Evolutionary conservation across 2,113 vertebrate genomes (phyloP), one percentile per base, ranked within the genome.

Genomic region (Oostethus manadensis): DNA sequence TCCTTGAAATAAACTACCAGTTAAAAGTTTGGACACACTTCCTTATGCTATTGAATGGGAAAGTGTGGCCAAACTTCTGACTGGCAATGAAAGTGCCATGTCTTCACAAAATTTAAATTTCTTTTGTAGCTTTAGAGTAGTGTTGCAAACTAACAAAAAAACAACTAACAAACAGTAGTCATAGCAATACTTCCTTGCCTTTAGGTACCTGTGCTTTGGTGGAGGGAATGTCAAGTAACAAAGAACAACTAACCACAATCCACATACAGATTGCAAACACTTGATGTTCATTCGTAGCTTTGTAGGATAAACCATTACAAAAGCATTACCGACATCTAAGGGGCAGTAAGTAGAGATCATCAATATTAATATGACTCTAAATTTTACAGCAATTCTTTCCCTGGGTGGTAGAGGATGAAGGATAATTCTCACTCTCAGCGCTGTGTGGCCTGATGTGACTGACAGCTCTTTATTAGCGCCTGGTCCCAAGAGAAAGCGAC

Each of bases 331-430:
- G 8, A 66, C 68, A 79, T 78, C 68, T 10, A 54, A 60, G 47
- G 60, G 26, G 64, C 72, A 68, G 53, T 81, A 71, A 80, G 76
- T 64, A 43, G 50, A 57, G 10, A 50, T 71, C 68, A 83, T 86
- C 49, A 78, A 84, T 81, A 83, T 84, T 81, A 80, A 84, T 74
- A 60, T 50, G 48, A 64, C 61, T 62, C 68, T 83, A 66, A 81
- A 83, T 84, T 75, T 81, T 80, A 60, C 15, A 81, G 54, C 0
- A 48, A 57, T 71, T 78, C 70, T 15, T 18, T 73, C 58, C 56
- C 26, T 10, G 45, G 46, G 45, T 21, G 54, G 59, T 53, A 8
- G 21, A 23, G 17, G 40, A 17, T 20, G 56, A 66, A 29, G 62
- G 60, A 38, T 64, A 57, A 62, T 65, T 79, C 57, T 74, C 69